A percentile compares a stretch with the other conserved stretches of the same genome.
Evolutionary conservation across 2,888 invertebrate species (phyloP).

Genomic region (Sabatieria punctata): DNA sequence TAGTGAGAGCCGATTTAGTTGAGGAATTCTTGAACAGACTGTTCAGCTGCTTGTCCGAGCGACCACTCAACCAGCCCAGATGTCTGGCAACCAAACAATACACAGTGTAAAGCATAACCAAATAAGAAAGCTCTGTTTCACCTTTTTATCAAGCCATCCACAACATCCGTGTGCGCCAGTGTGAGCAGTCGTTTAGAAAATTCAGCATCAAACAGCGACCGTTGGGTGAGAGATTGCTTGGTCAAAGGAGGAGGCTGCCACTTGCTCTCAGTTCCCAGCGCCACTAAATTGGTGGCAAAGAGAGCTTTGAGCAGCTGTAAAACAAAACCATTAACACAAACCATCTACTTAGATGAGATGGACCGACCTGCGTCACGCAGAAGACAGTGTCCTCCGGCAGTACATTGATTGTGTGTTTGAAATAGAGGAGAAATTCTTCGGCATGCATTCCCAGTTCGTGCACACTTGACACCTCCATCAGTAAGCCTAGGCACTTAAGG

Average conservation of each 20-base stretch:
- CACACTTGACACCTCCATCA: conserved; percentile 32
- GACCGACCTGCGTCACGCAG: conserved; percentile 53
- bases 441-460: conserved; percentile 54
- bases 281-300: conserved; percentile 52
- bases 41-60: conserved; percentile 8
- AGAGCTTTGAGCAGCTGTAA: conserved; percentile 46
- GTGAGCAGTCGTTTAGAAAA: not conserved
- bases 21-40: conserved; percentile 30
- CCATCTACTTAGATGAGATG: not conserved
- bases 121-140: not conserved
- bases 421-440: conserved; percentile 59
- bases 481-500: conserved; percentile 40
- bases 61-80: conserved; percentile 29
- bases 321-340: not conserved
- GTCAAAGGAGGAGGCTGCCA: not conserved
- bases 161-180: not conserved
- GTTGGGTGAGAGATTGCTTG: not conserved
- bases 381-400: conserved; percentile 52
- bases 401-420: conserved; percentile 51
- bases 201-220: not conserved
- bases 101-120: not conserved
- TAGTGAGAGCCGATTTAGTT: conserved; percentile 20
- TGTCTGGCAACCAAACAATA: conserved; percentile 16
- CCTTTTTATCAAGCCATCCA: not conserved
- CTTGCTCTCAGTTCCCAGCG: not conserved